Conservation (phyloP, 2,113 vertebrate species). For the Merops nubicus region DNA sequence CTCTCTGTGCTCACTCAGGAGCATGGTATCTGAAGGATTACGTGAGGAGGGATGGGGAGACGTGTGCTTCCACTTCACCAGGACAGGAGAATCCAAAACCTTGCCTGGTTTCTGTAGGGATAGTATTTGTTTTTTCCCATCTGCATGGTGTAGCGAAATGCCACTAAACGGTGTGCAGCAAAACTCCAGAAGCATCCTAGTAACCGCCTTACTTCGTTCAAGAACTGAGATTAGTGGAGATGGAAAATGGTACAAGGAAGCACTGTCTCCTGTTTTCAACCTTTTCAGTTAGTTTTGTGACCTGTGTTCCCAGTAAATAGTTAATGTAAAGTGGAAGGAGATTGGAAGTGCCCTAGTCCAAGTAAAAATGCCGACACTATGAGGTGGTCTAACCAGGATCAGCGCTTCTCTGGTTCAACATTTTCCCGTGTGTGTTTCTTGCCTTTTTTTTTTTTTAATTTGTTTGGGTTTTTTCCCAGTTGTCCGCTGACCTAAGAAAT, state of each 20-base stretch:
- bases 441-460: background rate
- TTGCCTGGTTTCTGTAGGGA: background rate
- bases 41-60: background rate
- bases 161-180: fast-evolving
- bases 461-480: background rate
- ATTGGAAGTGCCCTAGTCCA: background rate
- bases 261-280: background rate
- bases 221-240: background rate
- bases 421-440: background rate
- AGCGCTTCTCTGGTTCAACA: background rate
- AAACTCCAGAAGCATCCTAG: background rate
- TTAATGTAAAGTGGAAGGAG: background rate
- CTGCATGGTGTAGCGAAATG: background rate
- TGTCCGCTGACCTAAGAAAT: background rate
- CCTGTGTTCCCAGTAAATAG: background rate
- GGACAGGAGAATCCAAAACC: background rate
- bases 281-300: background rate
- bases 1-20: background rate
- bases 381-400: background rate
- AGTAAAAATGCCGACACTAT: background rate
- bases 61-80: background rate
- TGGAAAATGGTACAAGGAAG: background rate
- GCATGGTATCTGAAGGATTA: background rate
- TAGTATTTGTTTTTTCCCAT: background rate
- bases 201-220: background rate